Conservation (phyloP, 1,140 invertebrate genomes). For the Zaprionus africanus region DNA sequence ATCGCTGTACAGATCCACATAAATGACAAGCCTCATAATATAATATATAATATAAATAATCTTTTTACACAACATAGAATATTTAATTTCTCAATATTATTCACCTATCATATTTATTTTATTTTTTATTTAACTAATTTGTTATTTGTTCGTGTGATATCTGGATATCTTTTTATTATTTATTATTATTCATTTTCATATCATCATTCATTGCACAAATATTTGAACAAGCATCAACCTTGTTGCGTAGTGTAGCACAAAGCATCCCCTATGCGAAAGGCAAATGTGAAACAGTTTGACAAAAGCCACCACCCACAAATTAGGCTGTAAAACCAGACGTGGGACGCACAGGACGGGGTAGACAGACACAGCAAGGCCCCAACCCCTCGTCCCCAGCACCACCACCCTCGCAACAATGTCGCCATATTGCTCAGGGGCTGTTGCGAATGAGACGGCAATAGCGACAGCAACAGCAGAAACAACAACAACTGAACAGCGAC, state of each 20-base stretch:
- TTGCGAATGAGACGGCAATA: conserved; percentile 11
- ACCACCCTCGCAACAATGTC: conserved; percentile 11
- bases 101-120: too few relatives aligned
- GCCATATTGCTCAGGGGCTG: conserved; percentile 40
- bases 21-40: too few relatives aligned
- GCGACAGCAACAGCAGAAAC: neutral
- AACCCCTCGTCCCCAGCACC: neutral
- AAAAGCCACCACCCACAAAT: conserved; percentile 82
- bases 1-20: too few relatives aligned
- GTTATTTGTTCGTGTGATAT: too few relatives aligned
- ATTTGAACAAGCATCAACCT: neutral
- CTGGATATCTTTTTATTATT: too few relatives aligned
- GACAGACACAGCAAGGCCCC: conserved; percentile 17
- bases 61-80: too few relatives aligned
- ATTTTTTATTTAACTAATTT: too few relatives aligned
- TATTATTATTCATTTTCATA: too few relatives aligned
- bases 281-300: conserved; percentile 78
- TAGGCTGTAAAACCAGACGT: conserved; percentile 62
- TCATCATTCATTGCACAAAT: neutral
- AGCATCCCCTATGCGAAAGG: conserved; percentile 49
- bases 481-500: conserved; percentile 1
- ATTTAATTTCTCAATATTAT: too few relatives aligned
- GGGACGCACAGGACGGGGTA: conserved; percentile 12
- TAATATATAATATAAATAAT: too few relatives aligned
- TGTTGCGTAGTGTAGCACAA: conserved; percentile 56